Conservation (phyloP, 2,113 vertebrate genomes). For the Vulpes ferrilata region DNA sequence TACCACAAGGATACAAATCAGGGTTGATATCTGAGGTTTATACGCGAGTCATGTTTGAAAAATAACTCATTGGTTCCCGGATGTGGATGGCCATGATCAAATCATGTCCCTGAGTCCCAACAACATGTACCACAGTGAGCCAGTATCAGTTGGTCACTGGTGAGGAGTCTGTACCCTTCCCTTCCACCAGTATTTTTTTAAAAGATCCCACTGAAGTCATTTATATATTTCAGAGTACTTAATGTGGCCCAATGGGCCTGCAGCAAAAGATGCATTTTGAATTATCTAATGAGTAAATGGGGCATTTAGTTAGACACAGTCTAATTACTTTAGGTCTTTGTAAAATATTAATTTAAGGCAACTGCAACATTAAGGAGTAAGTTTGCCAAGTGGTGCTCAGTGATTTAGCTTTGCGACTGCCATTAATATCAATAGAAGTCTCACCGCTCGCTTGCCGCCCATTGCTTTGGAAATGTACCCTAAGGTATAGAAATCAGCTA, state of each 20-base stretch:
- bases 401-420: constrained; percentile 81
- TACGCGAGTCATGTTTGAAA: neutral
- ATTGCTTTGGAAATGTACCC: constrained; percentile 86
- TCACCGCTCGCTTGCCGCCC: constrained; percentile 81
- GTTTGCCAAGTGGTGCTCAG: constrained; percentile 82
- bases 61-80: constrained; percentile 15
- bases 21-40: neutral
- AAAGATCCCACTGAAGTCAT: constrained; percentile 77
- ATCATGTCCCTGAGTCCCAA: constrained; percentile 45
- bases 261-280: constrained; percentile 80
- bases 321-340: constrained; percentile 88
- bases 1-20: neutral
- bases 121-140: constrained; percentile 36
- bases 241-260: constrained; percentile 76
- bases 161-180: constrained; percentile 40
- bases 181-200: constrained; percentile 54
- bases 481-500: constrained; percentile 85
- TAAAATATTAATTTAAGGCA: constrained; percentile 89
- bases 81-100: constrained; percentile 13
- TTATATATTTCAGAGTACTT: constrained; percentile 79
- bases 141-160: constrained; percentile 63
- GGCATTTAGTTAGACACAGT: constrained; percentile 80
- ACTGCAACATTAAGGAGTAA: constrained; percentile 83
- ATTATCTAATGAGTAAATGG: constrained; percentile 84
- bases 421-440: constrained; percentile 86